phyloP scores from a whole-genome alignment of 2,888 invertebrate genomes.

The Kryphioiulus occultus region DNA sequence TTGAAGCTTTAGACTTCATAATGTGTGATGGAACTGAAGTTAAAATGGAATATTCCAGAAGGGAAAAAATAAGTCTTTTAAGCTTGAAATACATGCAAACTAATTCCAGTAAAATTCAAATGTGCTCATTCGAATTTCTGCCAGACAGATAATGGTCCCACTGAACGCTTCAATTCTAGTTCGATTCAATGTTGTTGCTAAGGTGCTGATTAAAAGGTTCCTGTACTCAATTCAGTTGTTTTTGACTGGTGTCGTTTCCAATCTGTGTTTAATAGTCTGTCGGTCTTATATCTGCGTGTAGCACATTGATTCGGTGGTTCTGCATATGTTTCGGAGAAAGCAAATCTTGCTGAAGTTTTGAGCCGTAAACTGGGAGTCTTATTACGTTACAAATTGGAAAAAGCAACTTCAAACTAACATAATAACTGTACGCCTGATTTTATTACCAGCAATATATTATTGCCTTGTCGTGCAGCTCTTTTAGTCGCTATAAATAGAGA shows the following conservation, averaged over 20 bases:
- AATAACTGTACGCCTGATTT: conserved; percentile 27
- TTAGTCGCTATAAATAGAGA: conserved; percentile 27
- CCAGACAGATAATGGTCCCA: background rate
- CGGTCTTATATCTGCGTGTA: background rate
- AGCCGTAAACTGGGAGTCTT: conserved; percentile 20
- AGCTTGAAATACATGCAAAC: too few species aligned
- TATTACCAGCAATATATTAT: conserved; percentile 36
- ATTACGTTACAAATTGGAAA: conserved; percentile 36
- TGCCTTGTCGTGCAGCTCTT: conserved; percentile 17
- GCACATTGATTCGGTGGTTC: background rate
- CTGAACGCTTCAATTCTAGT: background rate
- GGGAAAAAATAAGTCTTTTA: too few species aligned
- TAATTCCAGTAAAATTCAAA: too few species aligned
- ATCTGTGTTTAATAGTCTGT: background rate
- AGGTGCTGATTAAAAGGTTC: background rate
- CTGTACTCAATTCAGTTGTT: background rate
- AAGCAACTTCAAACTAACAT: conserved; percentile 33
- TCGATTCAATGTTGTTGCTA: background rate
- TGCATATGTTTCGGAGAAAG: background rate
- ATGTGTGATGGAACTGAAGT: too few species aligned
- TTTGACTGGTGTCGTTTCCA: background rate
- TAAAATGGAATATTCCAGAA: too few species aligned
- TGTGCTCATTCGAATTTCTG: background rate
- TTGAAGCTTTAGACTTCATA: too few species aligned
- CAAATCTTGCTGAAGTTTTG: background rate